These are phyloP conservation scores for Lordiphosa fenestrarum DNA, from an alignment of 2,888 invertebrate genomes.

Conservation along the genomic window DNA sequence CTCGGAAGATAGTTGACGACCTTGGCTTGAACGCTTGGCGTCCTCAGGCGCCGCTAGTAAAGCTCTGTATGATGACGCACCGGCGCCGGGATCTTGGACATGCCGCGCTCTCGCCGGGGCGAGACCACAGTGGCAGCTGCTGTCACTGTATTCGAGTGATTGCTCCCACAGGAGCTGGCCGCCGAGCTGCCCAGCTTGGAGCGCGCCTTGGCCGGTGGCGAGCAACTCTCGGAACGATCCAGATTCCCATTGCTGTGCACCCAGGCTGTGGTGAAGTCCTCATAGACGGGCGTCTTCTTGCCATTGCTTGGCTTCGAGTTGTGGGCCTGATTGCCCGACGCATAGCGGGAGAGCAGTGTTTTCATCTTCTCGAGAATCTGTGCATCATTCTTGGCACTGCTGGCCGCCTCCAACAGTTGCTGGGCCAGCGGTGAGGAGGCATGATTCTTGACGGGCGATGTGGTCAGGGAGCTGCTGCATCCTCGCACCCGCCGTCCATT, in stretches of 20 bases:
- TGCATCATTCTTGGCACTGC: conserved; percentile 86
- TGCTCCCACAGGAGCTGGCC: conserved; percentile 78
- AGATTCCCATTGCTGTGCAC: conserved; percentile 87
- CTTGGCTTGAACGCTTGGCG: conserved; percentile 45
- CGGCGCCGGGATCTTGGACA: conserved; percentile 80
- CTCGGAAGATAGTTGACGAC: conserved; percentile 39
- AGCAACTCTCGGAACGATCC: conserved; percentile 83
- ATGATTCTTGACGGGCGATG: conserved; percentile 82
- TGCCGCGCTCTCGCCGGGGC: conserved; percentile 77
- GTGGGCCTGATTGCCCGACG: conserved; percentile 69
- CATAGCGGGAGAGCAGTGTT: conserved; percentile 84
- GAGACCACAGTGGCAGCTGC: conserved; percentile 56
- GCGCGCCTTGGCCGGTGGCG: conserved; percentile 76
- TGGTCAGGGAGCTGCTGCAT: conserved; percentile 76
- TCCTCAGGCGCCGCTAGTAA: conserved; percentile 74
- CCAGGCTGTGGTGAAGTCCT: conserved; percentile 87
- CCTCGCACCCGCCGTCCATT: conserved; percentile 81
- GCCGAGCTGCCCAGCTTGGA: conserved; percentile 78
- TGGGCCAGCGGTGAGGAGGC: conserved; percentile 85
- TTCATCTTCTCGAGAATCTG: conserved; percentile 88
- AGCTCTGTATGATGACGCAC: conserved; percentile 79
- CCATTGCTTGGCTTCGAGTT: conserved; percentile 26
- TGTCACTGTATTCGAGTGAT: conserved; percentile 60
- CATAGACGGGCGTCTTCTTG: conserved; percentile 82
- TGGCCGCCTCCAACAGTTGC: conserved; percentile 87